Conservation (phyloP, 64 coral and sea anemone species). For the Astreopora myriophthalma region DNA sequence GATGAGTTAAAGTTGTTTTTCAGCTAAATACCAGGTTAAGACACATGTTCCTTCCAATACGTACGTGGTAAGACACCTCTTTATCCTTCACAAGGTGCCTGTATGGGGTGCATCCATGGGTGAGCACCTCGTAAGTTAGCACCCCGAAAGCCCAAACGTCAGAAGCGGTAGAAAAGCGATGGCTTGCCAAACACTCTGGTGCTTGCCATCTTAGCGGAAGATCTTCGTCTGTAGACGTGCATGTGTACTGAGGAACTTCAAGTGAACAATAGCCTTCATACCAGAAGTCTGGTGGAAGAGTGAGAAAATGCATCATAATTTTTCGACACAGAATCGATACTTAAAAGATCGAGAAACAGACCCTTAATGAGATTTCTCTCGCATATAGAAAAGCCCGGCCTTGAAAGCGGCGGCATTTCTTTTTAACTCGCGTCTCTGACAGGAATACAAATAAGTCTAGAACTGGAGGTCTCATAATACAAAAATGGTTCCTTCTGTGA, state of each 20-base stretch:
- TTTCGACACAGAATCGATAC: too few species aligned
- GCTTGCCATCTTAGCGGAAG: slow-evolving; percentile 58
- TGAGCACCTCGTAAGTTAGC: slow-evolving; percentile 57
- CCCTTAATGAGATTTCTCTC: too few species aligned
- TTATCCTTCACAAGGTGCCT: background rate
- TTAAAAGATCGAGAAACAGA: too few species aligned
- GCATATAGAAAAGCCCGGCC: too few species aligned
- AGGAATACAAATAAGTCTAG: too few species aligned
- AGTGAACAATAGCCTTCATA: background rate
- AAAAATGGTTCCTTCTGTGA: too few species aligned
- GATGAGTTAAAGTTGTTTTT: too few species aligned
- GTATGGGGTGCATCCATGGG: slow-evolving; percentile 62
- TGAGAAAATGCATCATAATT: background rate
- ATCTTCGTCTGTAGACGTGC: background rate
- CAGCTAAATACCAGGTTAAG: too few species aligned
- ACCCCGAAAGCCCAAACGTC: slow-evolving; percentile 75
- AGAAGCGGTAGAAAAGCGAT: slow-evolving; percentile 59
- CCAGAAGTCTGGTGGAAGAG: background rate
- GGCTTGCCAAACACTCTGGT: slow-evolving; percentile 40
- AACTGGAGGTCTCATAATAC: too few species aligned
- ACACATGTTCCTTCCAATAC: too few species aligned
- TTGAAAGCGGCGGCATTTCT: too few species aligned
- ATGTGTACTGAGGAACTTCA: background rate
- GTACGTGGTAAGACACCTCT: background rate
- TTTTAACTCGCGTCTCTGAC: too few species aligned